Evolutionary conservation across 2,888 invertebrate species (phyloP), one percentile per base, ranked within the genome.

Genomic region (Anthophora plumipes): DNA sequence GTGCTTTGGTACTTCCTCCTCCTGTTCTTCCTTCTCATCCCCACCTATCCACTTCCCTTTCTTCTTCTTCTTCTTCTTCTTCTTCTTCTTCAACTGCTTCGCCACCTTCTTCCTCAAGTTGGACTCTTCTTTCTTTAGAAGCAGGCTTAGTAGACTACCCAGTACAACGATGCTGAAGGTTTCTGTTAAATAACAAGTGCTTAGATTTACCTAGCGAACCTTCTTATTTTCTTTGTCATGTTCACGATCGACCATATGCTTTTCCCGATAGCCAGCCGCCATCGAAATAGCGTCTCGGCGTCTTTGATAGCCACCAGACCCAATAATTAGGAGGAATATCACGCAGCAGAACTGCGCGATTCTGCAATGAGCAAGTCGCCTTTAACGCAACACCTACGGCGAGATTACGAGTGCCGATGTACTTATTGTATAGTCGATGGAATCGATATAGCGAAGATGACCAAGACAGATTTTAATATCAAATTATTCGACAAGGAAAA

Each of bases 121-220:
- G 54, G 43, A 39, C 71, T 59, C 68, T 50, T 77, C 76, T 63
- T 76, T 50, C 79, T 59, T 48, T 39, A 8, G 39, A 8, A 31
- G 63, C 64, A 25, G 67, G 55, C 69, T 85, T 78, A n/a, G 60
- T 75, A 46, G 57, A 77, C 75, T 70, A 77, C 60, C 82, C 61
- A 57, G n/a, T 39, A 43, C 52, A 31, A 66, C 69, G 25, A 54
- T 22, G 59, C 73, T 52, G 60, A 63, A 81, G 76, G 74, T 83
- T 78, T 73, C 87, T 83, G 82, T 86, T 91, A 91, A 91, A 91
- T 90, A 90, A 91, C 89, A 84, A 85, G 83, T 82, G 86, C 83
- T 85, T 85, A 84, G 87, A 89, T 91, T 90, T 87, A 89, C 88
- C 88, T 85, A 85, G 84, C 85, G 7, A 80, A 63, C 60, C 77